phyloP scores from a whole-genome alignment of 2,888 invertebrate species.

The Allolobophora icterica region DNA sequence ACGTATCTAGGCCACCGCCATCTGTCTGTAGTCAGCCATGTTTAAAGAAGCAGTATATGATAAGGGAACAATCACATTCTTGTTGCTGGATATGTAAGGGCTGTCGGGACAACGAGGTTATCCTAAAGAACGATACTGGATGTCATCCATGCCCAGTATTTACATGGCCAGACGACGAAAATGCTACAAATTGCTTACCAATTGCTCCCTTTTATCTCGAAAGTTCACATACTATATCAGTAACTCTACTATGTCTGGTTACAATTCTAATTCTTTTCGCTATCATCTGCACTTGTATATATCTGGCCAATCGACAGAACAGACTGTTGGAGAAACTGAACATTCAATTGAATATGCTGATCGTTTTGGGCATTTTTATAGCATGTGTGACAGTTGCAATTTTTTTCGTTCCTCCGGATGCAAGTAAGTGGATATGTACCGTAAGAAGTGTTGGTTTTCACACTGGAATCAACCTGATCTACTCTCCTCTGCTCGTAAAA shows the following conservation, averaged over 20 bases:
- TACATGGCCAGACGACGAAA: slow-evolving; percentile 42
- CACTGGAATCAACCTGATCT: slow-evolving; percentile 35
- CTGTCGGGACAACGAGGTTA: slow-evolving; percentile 45
- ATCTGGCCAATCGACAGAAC: slow-evolving; percentile 26
- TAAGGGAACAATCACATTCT: background rate
- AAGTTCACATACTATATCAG: background rate
- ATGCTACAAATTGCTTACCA: background rate
- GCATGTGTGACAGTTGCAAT: slow-evolving; percentile 23
- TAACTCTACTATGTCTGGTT: background rate
- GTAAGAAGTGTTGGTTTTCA: slow-evolving; percentile 39
- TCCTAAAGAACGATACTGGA: slow-evolving; percentile 38
- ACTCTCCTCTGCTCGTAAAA: too few relatives aligned
- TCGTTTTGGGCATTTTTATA: slow-evolving; percentile 39
- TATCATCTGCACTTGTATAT: slow-evolving; percentile 15
- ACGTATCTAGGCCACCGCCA: background rate
- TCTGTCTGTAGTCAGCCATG: background rate
- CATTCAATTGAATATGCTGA: slow-evolving; percentile 38
- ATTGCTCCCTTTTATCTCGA: background rate
- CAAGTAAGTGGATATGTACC: background rate
- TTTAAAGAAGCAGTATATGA: background rate
- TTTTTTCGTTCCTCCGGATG: slow-evolving; percentile 32
- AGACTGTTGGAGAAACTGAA: slow-evolving; percentile 43
- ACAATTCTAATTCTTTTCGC: slow-evolving; percentile 32
- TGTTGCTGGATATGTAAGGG: slow-evolving; percentile 46
- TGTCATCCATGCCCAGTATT: slow-evolving; percentile 43